Conservation (phyloP, 2,113 vertebrate genomes). For the Alces alces region DNA sequence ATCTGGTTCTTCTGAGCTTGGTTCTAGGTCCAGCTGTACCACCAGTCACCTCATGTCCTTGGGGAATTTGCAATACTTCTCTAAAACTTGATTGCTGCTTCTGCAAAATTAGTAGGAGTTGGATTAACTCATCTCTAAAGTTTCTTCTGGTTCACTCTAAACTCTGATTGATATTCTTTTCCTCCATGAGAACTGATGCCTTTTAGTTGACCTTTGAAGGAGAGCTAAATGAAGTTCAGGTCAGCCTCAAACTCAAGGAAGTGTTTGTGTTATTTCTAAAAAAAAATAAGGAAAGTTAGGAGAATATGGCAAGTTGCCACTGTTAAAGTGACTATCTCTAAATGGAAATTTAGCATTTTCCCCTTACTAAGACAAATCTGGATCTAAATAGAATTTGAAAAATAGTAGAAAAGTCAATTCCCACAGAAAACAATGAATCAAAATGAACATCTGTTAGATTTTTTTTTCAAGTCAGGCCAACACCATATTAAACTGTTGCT, state of each 20-base stretch:
- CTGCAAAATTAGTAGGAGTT: not conserved
- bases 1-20: not conserved
- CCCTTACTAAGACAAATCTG: not conserved
- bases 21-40: not conserved
- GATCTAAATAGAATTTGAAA: slow-evolving; percentile 41
- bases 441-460: slow-evolving; percentile 60
- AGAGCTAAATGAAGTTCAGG: slow-evolving; percentile 25
- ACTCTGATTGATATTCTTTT: not conserved
- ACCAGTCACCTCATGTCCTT: not conserved
- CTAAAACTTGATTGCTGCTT: not conserved
- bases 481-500: slow-evolving; percentile 1
- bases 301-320: not conserved
- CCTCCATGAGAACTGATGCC: not conserved
- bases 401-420: slow-evolving; percentile 33
- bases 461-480: slow-evolving; percentile 37
- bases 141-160: not conserved
- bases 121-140: not conserved
- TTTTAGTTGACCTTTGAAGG: slow-evolving; percentile 29
- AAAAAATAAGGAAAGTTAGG: not conserved
- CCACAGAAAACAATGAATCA: slow-evolving; percentile 47
- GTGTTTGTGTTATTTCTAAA: slow-evolving; percentile 15
- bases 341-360: slow-evolving; percentile 25
- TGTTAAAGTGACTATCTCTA: slow-evolving; percentile 23
- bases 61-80: not conserved
- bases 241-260: slow-evolving; percentile 18